Evolutionary conservation across 2,797 vertebrate genomes (phyloP), one percentile per base, ranked within the genome.

Genomic region (Tadarida brasiliensis): DNA sequence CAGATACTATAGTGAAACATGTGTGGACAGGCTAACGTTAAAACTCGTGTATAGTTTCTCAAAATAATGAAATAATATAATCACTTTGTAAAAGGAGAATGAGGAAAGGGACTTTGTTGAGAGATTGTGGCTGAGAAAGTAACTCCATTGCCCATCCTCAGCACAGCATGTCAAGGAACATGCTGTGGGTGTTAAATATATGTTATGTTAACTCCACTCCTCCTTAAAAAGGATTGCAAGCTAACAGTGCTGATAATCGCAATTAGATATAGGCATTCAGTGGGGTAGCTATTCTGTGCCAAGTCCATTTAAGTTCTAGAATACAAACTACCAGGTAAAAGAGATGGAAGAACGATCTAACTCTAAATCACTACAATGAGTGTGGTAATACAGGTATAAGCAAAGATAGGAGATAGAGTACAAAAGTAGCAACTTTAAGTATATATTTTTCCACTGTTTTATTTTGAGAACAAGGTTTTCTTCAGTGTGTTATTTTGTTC

Each of bases 391-490:
- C 90, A 85, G 4, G 22, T 19, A 39, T 51, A 44, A 87, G 33
- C 17, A 87, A 74, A 84, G 15, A 59, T 83, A 93, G 24, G 16
- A n/a, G 16, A 54, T 71, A 10, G 59, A 88, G 24, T 70, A 73
- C 44, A 86, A 10, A 73, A 65, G 11, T 4, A 57, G 28, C 15
- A 87, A 33, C 20, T 20, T 92, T 33, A 78, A 85, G 56, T 24
- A 83, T 81, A 90, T 82, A 6, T 83, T 94, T 89, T 94, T 92
- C 61, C 49, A n/a, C 7, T 20, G 2, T 80, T 94, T 22, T 70
- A 35, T 86, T 92, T 74, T 57, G 30, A 77, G 28, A 91, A 77
- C 17, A 84, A 35, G 30, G 10, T 54, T 83, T 89, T 95, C n/a
- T 83, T 16, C 4, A 68, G 7, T 57, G 12, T 77, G 57, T 26